Evolutionary conservation across 2,113 vertebrate genomes (phyloP).

Genomic region (Eulemur rufifrons): DNA sequence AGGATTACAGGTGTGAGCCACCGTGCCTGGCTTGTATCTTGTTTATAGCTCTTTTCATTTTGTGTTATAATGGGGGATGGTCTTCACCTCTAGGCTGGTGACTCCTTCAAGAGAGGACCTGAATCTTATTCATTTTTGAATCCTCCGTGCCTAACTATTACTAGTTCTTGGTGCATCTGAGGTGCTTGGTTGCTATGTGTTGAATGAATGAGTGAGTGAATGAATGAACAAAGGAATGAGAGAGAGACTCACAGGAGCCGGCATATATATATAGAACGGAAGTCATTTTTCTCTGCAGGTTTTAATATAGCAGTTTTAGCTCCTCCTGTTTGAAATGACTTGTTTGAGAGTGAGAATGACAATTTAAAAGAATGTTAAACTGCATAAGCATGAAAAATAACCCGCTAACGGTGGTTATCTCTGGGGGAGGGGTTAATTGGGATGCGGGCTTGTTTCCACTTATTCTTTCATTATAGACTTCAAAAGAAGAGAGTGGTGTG

Average conservation of each 20-base stretch:
- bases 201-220: background rate
- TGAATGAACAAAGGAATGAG: background rate
- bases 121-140: background rate
- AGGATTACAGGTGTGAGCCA: too few relatives aligned
- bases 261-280: background rate
- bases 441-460: background rate
- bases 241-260: background rate
- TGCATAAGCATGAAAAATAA: background rate
- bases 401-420: background rate
- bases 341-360: conserved; percentile 13
- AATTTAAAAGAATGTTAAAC: background rate
- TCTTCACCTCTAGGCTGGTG: background rate
- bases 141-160: background rate
- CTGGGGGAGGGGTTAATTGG: background rate
- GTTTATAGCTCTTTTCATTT: background rate
- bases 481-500: background rate
- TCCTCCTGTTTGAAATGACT: background rate
- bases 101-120: background rate
- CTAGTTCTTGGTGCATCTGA: background rate
- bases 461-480: conserved; percentile 6
- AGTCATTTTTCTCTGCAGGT: background rate
- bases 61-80: background rate
- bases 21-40: background rate
- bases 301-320: background rate
- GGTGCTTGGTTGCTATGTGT: background rate